Evolutionary conservation across 2,113 vertebrate genomes (phyloP).

Genomic region (Rissa tridactyla): DNA sequence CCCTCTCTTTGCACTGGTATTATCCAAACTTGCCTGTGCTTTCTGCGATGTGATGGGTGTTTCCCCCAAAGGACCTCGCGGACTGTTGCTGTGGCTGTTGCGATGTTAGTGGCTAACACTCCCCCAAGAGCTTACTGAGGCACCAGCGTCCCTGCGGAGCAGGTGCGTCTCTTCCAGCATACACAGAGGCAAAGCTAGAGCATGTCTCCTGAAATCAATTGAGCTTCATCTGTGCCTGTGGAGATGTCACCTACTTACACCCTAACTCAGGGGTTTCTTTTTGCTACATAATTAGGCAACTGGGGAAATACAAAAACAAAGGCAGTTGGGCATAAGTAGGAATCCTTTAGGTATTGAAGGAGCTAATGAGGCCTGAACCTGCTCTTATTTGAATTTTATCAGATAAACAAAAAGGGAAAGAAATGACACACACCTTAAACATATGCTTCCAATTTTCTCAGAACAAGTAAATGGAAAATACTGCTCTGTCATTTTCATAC

Average conservation of each 20-base stretch:
- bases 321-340: background rate
- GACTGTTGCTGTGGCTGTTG: background rate
- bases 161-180: background rate
- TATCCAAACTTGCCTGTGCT: background rate
- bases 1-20: rapidly evolving
- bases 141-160: background rate
- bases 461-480: constrained; percentile 33
- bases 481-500: constrained; percentile 34
- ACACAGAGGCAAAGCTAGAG: background rate
- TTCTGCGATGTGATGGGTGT: rapidly evolving
- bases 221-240: background rate
- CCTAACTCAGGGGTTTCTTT: background rate
- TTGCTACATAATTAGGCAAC: background rate
- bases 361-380: background rate
- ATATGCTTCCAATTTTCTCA: constrained; percentile 42
- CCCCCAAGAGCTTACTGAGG: background rate
- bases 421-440: background rate
- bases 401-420: background rate
- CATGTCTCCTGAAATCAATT: background rate
- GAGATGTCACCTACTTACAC: background rate
- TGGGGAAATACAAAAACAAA: background rate
- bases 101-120: no score
- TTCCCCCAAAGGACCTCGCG: background rate
- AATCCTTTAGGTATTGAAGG: background rate
- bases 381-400: background rate